phyloP scores from a whole-genome alignment of 2,113 vertebrate genomes.

The Heloderma charlesbogerti region DNA sequence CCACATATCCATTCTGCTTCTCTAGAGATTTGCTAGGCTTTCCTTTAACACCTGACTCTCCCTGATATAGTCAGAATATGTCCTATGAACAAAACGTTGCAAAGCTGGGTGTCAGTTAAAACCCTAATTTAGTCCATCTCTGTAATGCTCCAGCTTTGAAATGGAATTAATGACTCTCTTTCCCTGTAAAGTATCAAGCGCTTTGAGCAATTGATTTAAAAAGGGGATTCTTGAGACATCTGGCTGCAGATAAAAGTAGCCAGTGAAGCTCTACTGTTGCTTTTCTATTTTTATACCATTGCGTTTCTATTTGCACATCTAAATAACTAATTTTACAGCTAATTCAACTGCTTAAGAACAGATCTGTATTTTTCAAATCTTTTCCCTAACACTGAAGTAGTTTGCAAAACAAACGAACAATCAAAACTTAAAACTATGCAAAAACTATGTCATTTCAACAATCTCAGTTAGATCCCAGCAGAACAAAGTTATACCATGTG shows the following conservation, averaged over 20 bases:
- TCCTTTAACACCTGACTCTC: neutral
- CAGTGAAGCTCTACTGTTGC: neutral
- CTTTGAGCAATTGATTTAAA: conserved; percentile 8
- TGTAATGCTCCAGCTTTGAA: conserved; percentile 10
- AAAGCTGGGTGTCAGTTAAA: neutral
- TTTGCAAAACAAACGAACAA: neutral
- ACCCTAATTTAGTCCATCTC: neutral
- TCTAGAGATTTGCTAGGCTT: neutral
- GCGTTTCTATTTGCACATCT: neutral
- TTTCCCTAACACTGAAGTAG: conserved; percentile 16
- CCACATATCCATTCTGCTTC: neutral
- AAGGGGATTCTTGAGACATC: neutral
- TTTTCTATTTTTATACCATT: neutral
- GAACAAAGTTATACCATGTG: conserved; percentile 17
- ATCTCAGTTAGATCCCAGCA: neutral
- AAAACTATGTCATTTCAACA: neutral
- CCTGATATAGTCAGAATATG: neutral
- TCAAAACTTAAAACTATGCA: neutral
- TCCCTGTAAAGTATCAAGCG: neutral
- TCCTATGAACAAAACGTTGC: conserved; percentile 2
- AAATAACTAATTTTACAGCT: conserved; percentile 29
- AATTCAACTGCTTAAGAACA: conserved; percentile 15
- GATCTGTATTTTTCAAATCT: conserved; percentile 19
- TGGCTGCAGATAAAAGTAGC: conserved; percentile 22
- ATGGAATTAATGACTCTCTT: conserved; percentile 2